phyloP scores from a whole-genome alignment of 2,888 invertebrate species.

The Merodon equestris region DNA sequence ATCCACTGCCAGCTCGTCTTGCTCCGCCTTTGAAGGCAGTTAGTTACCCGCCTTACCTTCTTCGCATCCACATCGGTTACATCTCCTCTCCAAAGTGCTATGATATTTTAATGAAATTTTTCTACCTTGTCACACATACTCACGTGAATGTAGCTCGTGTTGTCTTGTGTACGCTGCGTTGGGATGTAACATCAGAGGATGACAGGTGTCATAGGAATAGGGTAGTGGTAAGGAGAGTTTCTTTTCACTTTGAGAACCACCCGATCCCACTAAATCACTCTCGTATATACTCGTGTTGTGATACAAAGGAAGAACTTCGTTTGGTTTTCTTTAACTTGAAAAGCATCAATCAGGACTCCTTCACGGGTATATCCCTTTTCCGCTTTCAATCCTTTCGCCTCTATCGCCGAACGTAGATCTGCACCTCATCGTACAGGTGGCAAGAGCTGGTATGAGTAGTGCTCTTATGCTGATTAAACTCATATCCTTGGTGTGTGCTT shows the following conservation, averaged over 20 bases:
- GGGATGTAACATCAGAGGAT: constrained; percentile 54
- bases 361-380: constrained; percentile 65
- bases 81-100: constrained; percentile 50
- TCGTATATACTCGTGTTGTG: too few species aligned
- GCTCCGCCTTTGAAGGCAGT: not conserved
- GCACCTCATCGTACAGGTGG: too few species aligned
- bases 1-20: constrained; percentile 17
- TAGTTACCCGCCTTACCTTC: not conserved
- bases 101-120: constrained; percentile 69
- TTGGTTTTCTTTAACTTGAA: constrained; percentile 65
- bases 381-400: constrained; percentile 2
- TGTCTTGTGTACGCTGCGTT: not conserved
- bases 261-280: constrained; percentile 29
- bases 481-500: constrained; percentile 50
- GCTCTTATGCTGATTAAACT: constrained; percentile 68
- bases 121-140: constrained; percentile 61
- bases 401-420: not conserved
- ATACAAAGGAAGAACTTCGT: constrained; percentile 44
- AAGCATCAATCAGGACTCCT: constrained; percentile 65
- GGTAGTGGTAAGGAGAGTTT: constrained; percentile 12
- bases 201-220: constrained; percentile 60
- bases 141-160: not conserved
- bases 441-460: too few species aligned
- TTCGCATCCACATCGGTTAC: constrained; percentile 22
- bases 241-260: constrained; percentile 47